Evolutionary conservation across 2,888 invertebrate genomes (phyloP), one percentile per base, ranked within the genome.

Genomic region (Drosophila melanosoma): DNA sequence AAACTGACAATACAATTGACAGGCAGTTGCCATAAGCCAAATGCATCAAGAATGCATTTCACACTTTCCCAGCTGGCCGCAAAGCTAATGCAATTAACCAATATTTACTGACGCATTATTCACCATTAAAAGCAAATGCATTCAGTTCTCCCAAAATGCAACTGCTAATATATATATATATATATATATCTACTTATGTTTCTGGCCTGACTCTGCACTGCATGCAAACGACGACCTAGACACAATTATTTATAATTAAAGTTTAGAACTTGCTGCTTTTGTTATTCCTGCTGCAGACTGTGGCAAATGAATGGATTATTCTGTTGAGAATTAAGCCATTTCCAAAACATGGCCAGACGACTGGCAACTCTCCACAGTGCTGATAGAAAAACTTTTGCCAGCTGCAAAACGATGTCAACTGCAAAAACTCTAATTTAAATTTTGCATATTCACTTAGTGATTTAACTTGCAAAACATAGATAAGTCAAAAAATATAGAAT

Each of bases 181-280:
- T 8, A 33, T 5, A 2, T 52, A 36, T 12, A 36, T 26, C 0
- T 23, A 23, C 15, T 20, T 6, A 26, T 69, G 45, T 66, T 60
- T 65, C 51, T 54, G 35, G 32, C n/a, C 49, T 40, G 38, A 8
- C 26, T 56, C 48, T 6, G 36, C 63, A 38, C 35, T 20, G 48
- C 48, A 52, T 59, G 62, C 48, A 67, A 45, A 51, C 10, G n/a
- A 29, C 40, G n/a, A 51, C 69, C 59, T 51, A 17, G 56, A 69
- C 60, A 74, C 80, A 79, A 84, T 84, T 85, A 85, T 69, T 78
- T 81, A 60, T 71, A 80, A 82, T 85, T 80, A 80, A 71, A 80
- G 72, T 73, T 78, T 53, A 26, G 66, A 57, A 32, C 45, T 56
- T 38, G 26, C n/a, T 1, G 8, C 53, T 12, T 3, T 32, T 32